These are phyloP conservation scores for Ceyx cyanopectus DNA, from an alignment of 2,113 vertebrate genomes.

Conservation along the genomic window DNA sequence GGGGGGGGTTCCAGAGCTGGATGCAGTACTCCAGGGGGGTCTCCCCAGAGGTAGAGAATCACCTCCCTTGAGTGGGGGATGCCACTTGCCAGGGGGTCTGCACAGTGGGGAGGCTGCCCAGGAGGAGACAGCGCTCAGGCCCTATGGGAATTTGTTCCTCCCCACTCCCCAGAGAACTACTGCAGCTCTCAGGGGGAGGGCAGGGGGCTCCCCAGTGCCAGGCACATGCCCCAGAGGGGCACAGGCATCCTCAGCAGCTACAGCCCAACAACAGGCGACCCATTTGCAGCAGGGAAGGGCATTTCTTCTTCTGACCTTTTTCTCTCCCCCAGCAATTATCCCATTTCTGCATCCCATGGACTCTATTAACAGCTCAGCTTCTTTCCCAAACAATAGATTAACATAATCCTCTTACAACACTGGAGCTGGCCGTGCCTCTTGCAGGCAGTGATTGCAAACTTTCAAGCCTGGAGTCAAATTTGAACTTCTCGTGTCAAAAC, in stretches of 20 bases:
- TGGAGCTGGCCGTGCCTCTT: background rate
- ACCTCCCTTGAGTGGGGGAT: background rate
- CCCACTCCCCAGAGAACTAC: fast-evolving
- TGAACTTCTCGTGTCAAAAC: background rate
- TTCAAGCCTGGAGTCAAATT: conserved; percentile 1
- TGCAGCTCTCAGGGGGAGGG: background rate
- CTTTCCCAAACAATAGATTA: conserved; percentile 8
- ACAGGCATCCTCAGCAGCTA: background rate
- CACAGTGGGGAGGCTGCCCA: background rate
- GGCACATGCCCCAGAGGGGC: background rate
- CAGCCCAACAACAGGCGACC: background rate
- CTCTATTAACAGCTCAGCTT: background rate
- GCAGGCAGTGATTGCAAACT: background rate
- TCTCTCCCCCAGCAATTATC: background rate
- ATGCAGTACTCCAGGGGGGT: too few relatives aligned
- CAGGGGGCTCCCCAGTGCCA: background rate
- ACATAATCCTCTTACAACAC: background rate
- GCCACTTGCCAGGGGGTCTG: fast-evolving
- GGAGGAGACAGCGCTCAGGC: fast-evolving
- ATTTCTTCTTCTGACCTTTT: background rate
- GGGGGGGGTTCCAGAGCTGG: too few relatives aligned
- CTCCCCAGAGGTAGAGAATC: too few relatives aligned
- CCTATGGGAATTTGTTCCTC: fast-evolving
- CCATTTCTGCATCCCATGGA: background rate
- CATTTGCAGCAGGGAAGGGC: background rate